Evolutionary conservation across 2,888 invertebrate species (phyloP).

Genomic region (Halictus quadricinctus): DNA sequence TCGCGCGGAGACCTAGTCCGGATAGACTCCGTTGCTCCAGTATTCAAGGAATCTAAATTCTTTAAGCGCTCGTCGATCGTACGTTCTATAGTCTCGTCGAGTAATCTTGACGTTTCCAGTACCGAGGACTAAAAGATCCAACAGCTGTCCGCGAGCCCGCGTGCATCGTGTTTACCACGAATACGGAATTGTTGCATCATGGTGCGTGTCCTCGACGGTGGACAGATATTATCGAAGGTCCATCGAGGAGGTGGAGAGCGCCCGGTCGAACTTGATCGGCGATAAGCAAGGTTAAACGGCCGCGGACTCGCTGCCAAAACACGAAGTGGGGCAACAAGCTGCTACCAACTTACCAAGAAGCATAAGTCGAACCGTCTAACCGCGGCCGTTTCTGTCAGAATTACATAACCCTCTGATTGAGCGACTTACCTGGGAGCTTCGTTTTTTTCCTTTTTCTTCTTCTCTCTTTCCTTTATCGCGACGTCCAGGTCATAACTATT

Average conservation of each 20-base stretch:
- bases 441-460: constrained; percentile 41
- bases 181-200: constrained; percentile 1
- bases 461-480: constrained; percentile 53
- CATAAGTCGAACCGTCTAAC: constrained; percentile 4
- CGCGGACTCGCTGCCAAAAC: constrained; percentile 39
- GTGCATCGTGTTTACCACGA: not conserved
- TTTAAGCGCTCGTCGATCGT: not conserved
- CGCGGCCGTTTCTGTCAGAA: constrained; percentile 21
- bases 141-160: too few relatives aligned
- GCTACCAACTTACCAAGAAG: constrained; percentile 7
- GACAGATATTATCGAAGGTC: constrained; percentile 25
- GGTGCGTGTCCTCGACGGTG: not conserved
- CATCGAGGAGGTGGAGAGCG: constrained; percentile 22
- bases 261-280: constrained; percentile 41
- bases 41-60: constrained; percentile 3
- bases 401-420: constrained; percentile 42
- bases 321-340: constrained; percentile 28
- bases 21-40: not conserved
- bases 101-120: not conserved
- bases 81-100: not conserved
- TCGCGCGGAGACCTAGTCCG: not conserved
- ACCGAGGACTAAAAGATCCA: not conserved
- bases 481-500: constrained; percentile 70
- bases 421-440: constrained; percentile 55
- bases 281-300: constrained; percentile 49